Percentiles rank a stretch among this genome's conserved stretches.
Evolutionary conservation across 1,140 invertebrate species (phyloP).

Genomic region (Chrysomallon squamiferum): DNA sequence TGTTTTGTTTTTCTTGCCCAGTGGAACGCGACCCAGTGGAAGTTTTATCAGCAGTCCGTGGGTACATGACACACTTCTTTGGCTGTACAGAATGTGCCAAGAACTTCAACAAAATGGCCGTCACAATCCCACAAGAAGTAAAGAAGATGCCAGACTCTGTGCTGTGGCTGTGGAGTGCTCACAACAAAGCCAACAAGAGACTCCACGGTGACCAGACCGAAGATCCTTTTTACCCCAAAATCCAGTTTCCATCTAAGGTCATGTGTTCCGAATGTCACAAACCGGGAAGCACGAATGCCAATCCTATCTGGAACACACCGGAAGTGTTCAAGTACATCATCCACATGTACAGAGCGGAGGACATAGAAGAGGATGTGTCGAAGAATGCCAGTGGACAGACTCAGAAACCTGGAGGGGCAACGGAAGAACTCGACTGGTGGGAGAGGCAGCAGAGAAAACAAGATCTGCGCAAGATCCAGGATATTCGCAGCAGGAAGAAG

Average conservation of each 20-base stretch:
- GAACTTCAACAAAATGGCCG: constrained; percentile 79
- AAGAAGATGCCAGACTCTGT: constrained; percentile 76
- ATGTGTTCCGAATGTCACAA: constrained; percentile 76
- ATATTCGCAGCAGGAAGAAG: constrained; percentile 23
- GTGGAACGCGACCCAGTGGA: constrained; percentile 67
- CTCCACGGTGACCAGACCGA: constrained; percentile 85
- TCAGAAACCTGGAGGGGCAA: background rate
- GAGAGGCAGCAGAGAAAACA: constrained; percentile 40
- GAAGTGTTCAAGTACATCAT: constrained; percentile 80
- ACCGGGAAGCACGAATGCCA: constrained; percentile 28
- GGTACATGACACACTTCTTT: constrained; percentile 92
- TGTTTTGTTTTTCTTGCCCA: no score
- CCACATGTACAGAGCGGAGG: constrained; percentile 70
- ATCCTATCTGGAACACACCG: constrained; percentile 73
- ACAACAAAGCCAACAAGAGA: constrained; percentile 87
- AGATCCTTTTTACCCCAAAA: constrained; percentile 89
- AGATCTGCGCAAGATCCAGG: constrained; percentile 44
- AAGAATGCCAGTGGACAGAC: background rate
- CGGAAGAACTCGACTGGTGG: constrained; percentile 49
- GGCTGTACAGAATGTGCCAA: constrained; percentile 87
- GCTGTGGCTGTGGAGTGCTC: constrained; percentile 93
- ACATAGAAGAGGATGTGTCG: constrained; percentile 22
- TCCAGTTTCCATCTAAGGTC: constrained; percentile 81
- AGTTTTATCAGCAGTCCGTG: constrained; percentile 82
- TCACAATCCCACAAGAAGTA: constrained; percentile 74